Base-by-base conservation (phyloP, 2,113 vertebrate species). In the Setophaga petechia region DNA sequence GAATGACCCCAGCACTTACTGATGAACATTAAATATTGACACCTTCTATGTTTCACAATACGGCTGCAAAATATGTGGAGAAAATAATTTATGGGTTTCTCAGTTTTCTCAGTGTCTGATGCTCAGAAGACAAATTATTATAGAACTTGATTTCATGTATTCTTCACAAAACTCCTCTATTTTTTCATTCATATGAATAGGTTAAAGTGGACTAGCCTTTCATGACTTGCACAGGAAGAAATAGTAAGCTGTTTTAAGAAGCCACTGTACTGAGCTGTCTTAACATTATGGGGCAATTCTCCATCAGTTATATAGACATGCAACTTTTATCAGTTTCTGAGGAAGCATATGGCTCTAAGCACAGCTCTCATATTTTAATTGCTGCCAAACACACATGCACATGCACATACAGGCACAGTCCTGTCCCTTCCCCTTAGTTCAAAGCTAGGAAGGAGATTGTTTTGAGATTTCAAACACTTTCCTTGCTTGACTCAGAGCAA, bases 381-480 rank as follows among this genome's bases (percentile, higher is more conserved):
- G 74, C 67, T 93, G 93, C 94, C 95, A 95, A 95, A 58, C 44
- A 61, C 81, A 72, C 52, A 28, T 8, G 14, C 2, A 0, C 18
- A 1, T 1, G 0, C n/a, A 30, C 22, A 30, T 11, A 30, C 41
- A 57, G 10, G 23, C 44, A 55, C 16, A 55, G 28, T 20, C 41
- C 30, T 8, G 2, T 88, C 35, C 63, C 17, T 66, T 90, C 85
- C 54, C 54, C 51, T 66, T 47, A 90, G 55, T 90, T 93, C 88
- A 96, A 95, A 94, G 90, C 31, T 59, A 55, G 8, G 23, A 85
- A 87, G 18, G 11, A 90, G 55, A 67, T 8, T 11, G 16, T 30
- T 94, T 67, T 81, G 79, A 86, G 35, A 84, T 96, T 94, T 94
- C 76, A 84, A 89, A 94, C 33, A 81, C 57, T 94, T 92, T 89